Percentiles rank a stretch among this genome's conserved stretches.
These are phyloP conservation scores for Acrocephalus kingi DNA, from an alignment of 2,113 vertebrate genomes.

Conservation along the genomic window DNA sequence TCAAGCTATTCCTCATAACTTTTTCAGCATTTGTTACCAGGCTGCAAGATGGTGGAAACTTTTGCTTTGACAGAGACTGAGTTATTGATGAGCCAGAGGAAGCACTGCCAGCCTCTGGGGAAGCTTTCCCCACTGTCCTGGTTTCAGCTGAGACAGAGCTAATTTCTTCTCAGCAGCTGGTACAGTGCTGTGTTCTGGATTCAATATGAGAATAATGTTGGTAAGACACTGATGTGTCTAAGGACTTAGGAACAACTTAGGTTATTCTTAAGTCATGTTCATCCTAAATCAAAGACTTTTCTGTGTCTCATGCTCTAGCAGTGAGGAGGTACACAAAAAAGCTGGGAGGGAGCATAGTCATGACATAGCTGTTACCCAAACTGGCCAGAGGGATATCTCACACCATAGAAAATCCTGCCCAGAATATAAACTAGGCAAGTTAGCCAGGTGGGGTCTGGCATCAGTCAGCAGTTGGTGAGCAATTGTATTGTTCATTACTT, in stretches of 20 bases:
- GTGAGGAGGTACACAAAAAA: background rate
- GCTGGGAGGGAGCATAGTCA: background rate
- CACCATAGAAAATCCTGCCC: background rate
- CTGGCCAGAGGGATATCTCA: background rate
- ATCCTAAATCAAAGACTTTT: background rate
- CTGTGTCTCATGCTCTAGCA: background rate
- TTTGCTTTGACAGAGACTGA: background rate
- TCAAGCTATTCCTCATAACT: constrained; percentile 29
- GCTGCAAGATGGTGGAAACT: background rate
- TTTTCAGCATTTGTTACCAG: background rate
- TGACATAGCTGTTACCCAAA: background rate
- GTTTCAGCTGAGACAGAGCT: background rate
- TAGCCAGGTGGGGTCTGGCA: background rate
- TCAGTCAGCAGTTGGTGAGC: rapidly evolving
- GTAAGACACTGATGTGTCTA: background rate
- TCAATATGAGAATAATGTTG: background rate
- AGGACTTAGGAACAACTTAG: background rate
- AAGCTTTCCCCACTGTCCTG: background rate
- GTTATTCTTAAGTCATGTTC: background rate
- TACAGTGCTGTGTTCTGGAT: background rate
- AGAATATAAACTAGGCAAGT: background rate
- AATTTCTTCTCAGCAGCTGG: background rate
- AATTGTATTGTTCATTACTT: no score
- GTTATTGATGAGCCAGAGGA: background rate
- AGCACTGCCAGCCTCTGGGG: background rate